Evolutionary conservation across 2,888 invertebrate species (phyloP).

Genomic region (Drosophila ezoana): DNA sequence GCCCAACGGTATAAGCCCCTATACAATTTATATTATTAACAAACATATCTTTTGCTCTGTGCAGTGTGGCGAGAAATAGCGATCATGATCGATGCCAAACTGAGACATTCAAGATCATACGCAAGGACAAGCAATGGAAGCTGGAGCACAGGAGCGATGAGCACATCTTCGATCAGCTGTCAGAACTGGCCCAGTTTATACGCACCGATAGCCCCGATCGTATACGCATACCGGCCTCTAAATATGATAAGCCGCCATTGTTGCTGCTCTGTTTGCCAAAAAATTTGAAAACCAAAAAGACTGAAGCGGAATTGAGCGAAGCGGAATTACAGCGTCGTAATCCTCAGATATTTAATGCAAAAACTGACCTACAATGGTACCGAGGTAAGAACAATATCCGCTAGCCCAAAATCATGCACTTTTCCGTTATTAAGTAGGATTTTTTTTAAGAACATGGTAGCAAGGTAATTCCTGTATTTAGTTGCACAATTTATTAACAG

Average conservation of each 20-base stretch:
- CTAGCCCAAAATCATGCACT: too few relatives aligned
- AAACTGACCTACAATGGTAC: conserved; percentile 83
- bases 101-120: conserved; percentile 89
- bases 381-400: conserved; percentile 71
- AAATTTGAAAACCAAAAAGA: conserved; percentile 84
- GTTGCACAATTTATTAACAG: too few relatives aligned
- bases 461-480: too few relatives aligned
- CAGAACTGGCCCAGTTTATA: conserved; percentile 82
- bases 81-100: conserved; percentile 86
- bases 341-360: conserved; percentile 83
- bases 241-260: conserved; percentile 87
- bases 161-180: conserved; percentile 74
- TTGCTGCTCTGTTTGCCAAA: conserved; percentile 84
- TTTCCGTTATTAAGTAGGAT: too few relatives aligned
- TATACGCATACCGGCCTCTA: conserved; percentile 91
- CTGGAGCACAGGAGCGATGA: conserved; percentile 74
- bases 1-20: too few relatives aligned
- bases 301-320: conserved; percentile 83
- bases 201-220: conserved; percentile 76
- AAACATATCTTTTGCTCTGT: neutral
- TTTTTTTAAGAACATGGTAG: too few relatives aligned
- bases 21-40: too few relatives aligned
- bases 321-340: conserved; percentile 82
- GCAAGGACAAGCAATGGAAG: conserved; percentile 77
- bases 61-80: conserved; percentile 43